phyloP scores from a whole-genome alignment of 2,797 vertebrate genomes.

The Okamejei kenojei region DNA sequence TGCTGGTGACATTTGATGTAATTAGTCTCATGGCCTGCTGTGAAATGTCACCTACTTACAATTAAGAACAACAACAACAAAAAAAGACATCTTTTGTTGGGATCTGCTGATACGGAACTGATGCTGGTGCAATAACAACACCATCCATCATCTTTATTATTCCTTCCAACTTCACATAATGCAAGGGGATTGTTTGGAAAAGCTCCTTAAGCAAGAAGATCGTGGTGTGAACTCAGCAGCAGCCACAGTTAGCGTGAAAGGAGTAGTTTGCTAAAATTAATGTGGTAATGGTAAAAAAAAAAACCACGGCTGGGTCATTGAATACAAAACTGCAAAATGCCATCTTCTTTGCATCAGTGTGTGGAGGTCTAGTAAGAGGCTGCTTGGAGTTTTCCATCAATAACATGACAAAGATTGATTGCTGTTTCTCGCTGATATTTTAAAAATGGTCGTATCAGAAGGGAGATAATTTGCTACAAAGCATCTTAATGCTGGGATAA shows the following conservation, averaged over 20 bases:
- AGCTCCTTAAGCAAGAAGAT: neutral
- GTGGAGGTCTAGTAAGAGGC: conserved; percentile 47
- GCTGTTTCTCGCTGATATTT: conserved; percentile 22
- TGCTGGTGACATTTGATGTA: conserved; percentile 53
- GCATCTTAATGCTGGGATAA: conserved; percentile 27
- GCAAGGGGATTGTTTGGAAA: neutral
- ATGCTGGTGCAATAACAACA: conserved; percentile 32
- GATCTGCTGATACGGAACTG: conserved; percentile 15
- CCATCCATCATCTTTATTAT: conserved; percentile 27
- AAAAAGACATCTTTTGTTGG: conserved; percentile 24
- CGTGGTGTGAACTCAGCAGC: no score
- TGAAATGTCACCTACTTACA: conserved; percentile 54
- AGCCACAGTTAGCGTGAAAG: neutral
- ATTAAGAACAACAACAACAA: conserved; percentile 21
- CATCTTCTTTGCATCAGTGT: conserved; percentile 48
- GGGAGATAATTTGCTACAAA: conserved; percentile 42
- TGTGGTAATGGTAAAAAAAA: conserved; percentile 47
- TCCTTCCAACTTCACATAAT: neutral
- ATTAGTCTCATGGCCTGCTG: conserved; percentile 53
- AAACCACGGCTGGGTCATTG: conserved; percentile 47
- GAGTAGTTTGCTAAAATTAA: conserved; percentile 49
- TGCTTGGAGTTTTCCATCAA: conserved; percentile 39
- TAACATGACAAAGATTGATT: conserved; percentile 36
- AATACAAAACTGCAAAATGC: conserved; percentile 49
- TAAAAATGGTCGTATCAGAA: conserved; percentile 41